phyloP scores from a whole-genome alignment of 2,888 invertebrate genomes.

The Orchesella flavescens region DNA sequence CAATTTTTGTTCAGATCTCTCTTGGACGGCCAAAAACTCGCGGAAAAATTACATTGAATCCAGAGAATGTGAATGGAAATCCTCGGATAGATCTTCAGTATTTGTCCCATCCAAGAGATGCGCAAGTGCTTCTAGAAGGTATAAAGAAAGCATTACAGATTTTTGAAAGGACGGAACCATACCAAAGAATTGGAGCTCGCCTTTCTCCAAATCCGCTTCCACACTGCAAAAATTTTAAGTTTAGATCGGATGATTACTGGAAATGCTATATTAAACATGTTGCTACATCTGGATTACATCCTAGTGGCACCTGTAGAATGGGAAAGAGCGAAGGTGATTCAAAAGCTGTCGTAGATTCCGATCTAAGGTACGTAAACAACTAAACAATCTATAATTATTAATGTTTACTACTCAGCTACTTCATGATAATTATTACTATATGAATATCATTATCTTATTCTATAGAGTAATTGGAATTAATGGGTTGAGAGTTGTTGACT shows the following conservation, averaged over 20 bases:
- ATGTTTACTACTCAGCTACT: too few relatives aligned
- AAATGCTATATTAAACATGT: constrained; percentile 12
- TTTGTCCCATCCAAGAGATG: constrained; percentile 4
- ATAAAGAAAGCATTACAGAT: constrained; percentile 1
- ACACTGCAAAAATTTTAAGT: not conserved
- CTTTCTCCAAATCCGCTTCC: not conserved
- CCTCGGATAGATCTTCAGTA: constrained; percentile 40
- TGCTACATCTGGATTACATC: constrained; percentile 1
- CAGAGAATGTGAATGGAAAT: constrained; percentile 7
- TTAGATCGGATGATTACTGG: constrained; percentile 30
- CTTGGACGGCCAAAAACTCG: constrained; percentile 21
- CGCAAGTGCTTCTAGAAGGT: constrained; percentile 18
- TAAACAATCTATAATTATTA: too few relatives aligned
- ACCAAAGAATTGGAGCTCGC: not conserved
- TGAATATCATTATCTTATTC: too few relatives aligned
- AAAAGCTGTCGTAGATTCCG: constrained; percentile 31
- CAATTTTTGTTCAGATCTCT: not conserved
- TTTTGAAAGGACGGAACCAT: constrained; percentile 24
- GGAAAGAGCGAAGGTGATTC: constrained; percentile 27
- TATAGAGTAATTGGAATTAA: constrained; percentile 23
- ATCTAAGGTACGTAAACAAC: not conserved
- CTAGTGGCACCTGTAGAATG: constrained; percentile 41
- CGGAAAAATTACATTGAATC: constrained; percentile 15
- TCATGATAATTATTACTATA: too few relatives aligned
- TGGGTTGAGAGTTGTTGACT: constrained; percentile 31